Conservation (phyloP, 1,140 invertebrate genomes). For the Acromyrmex charruanus region DNA sequence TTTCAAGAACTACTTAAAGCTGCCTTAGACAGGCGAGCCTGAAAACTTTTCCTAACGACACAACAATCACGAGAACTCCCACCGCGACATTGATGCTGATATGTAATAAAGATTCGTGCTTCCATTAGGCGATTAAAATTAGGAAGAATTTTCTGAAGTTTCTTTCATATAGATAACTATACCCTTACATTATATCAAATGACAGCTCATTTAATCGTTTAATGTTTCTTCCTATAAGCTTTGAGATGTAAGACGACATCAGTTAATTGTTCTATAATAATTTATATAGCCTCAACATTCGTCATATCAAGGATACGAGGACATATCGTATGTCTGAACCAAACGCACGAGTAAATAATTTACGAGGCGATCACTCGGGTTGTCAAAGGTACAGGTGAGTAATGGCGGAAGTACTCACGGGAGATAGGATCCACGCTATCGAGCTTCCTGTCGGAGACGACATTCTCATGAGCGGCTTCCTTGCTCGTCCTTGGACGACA, state of each 20-base stretch:
- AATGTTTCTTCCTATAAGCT: neutral
- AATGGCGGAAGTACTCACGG: constrained; percentile 80
- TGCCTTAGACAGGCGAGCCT: constrained; percentile 44
- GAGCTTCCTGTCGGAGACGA: constrained; percentile 79
- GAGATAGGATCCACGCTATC: constrained; percentile 81
- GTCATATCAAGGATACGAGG: neutral
- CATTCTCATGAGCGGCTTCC: constrained; percentile 78
- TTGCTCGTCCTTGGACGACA: constrained; percentile 80
- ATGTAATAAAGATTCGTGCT: constrained; percentile 33
- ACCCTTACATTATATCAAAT: neutral
- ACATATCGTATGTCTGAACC: neutral
- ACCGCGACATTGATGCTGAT: constrained; percentile 43
- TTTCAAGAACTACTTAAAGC: constrained; percentile 62
- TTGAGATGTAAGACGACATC: neutral
- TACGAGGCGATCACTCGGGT: constrained; percentile 59
- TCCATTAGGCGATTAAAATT: constrained; percentile 38
- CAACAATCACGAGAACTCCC: constrained; percentile 46
- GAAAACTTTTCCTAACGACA: constrained; percentile 53
- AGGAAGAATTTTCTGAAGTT: neutral
- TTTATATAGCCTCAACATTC: constrained; percentile 18
- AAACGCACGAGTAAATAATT: constrained; percentile 72
- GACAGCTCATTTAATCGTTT: neutral
- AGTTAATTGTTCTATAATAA: constrained; percentile 6
- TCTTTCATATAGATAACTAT: neutral
- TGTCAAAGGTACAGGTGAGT: constrained; percentile 73